Percentiles rank a stretch among this genome's conserved stretches.
phyloP scores from a whole-genome alignment of 2,888 invertebrate genomes.

The Sicus ferrugineus region DNA sequence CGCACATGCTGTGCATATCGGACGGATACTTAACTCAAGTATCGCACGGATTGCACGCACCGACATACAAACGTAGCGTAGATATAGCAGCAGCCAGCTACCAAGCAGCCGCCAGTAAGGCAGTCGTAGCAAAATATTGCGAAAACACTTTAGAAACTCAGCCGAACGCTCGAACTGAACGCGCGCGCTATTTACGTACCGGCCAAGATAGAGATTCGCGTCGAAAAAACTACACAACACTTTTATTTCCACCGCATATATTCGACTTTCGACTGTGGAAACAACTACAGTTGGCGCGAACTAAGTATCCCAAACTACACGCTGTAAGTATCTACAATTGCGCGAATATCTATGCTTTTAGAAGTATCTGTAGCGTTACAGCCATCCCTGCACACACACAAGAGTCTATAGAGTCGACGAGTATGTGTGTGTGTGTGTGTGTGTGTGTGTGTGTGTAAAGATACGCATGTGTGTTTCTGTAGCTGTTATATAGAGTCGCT shows the following conservation, averaged over 20 bases:
- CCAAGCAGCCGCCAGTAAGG: background rate
- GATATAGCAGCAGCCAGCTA: background rate
- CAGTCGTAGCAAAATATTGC: background rate
- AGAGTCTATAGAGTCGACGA: no score
- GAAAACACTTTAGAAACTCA: background rate
- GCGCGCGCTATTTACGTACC: background rate
- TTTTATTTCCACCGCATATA: no score
- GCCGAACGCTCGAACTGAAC: background rate
- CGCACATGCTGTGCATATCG: constrained; percentile 18
- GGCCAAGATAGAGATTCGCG: background rate
- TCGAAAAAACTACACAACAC: no score
- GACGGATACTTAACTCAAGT: background rate
- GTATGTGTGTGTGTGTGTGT: constrained; percentile 26
- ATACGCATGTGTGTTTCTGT: background rate
- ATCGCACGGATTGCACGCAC: background rate
- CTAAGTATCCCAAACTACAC: no score
- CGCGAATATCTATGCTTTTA: no score
- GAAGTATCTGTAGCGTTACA: no score
- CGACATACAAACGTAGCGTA: background rate
- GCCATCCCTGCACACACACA: no score
- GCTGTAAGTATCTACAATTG: no score
- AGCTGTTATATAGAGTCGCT: background rate
- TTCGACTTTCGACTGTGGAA: no score
- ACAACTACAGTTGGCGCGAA: no score
- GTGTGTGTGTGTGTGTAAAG: background rate